These are phyloP conservation scores for Novumbra hubbsi DNA, from an alignment of 2,797 vertebrate species.

Conservation along the genomic window DNA sequence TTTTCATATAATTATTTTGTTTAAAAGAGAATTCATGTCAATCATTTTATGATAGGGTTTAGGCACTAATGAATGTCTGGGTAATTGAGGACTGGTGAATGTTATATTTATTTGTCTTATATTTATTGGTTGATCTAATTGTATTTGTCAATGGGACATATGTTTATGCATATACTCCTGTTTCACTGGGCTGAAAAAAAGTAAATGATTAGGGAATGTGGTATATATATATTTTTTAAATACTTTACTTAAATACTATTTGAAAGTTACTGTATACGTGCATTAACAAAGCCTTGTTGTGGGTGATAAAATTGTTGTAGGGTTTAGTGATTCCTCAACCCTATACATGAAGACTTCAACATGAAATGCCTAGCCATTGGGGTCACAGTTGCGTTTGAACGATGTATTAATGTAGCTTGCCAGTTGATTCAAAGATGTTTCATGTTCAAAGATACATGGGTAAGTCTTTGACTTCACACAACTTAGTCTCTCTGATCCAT, in stretches of 20 bases:
- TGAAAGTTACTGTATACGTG: not conserved
- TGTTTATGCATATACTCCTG: not conserved
- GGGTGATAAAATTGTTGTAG: not conserved
- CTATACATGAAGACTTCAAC: not conserved
- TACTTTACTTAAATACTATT: not conserved
- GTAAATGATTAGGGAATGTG: not conserved
- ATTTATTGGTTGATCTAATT: conserved; percentile 50
- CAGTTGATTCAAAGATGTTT: not conserved
- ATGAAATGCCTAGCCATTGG: not conserved
- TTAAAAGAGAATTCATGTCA: conserved; percentile 12
- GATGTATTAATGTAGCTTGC: not conserved
- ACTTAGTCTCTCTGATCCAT: not conserved
- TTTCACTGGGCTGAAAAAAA: not conserved
- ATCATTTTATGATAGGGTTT: conserved; percentile 21
- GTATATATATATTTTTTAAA: not conserved
- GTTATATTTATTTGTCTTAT: conserved; percentile 35
- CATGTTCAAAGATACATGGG: not conserved
- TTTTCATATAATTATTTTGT: conserved; percentile 18
- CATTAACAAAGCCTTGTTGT: not conserved
- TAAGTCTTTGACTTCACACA: not conserved
- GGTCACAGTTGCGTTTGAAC: not conserved
- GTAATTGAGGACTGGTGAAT: conserved; percentile 24
- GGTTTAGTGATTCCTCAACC: not conserved
- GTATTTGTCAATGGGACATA: conserved; percentile 24
- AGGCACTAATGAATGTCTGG: conserved; percentile 52